phyloP scores from a whole-genome alignment of 2,888 invertebrate genomes.

The Cartodere bifasciata region DNA sequence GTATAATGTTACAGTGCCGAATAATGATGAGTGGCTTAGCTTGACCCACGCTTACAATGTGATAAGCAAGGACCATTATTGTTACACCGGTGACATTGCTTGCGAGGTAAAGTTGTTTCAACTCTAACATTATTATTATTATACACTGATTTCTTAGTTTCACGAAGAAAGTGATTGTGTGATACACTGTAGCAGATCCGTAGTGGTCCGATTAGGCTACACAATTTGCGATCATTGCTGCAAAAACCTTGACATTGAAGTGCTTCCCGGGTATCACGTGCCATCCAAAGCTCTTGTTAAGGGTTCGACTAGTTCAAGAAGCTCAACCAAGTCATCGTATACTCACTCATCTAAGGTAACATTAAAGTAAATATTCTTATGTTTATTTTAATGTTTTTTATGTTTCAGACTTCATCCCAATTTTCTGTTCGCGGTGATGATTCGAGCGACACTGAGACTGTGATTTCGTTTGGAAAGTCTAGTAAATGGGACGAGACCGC shows the following conservation, averaged over 20 bases:
- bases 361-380: no score
- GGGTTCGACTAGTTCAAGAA: not conserved
- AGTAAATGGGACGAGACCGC: not conserved
- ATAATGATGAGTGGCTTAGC: slow-evolving; percentile 16
- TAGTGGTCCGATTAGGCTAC: slow-evolving; percentile 34
- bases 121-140: not conserved
- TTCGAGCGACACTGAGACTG: slow-evolving; percentile 7
- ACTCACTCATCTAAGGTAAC: no score
- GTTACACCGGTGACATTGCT: slow-evolving; percentile 25
- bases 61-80: slow-evolving; percentile 32
- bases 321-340: no score
- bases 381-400: no score
- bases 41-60: slow-evolving; percentile 24
- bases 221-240: slow-evolving; percentile 37
- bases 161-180: slow-evolving; percentile 31
- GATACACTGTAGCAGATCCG: slow-evolving; percentile 33
- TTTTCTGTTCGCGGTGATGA: no score
- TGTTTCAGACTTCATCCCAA: no score
- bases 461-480: slow-evolving; percentile 1
- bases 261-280: slow-evolving; percentile 34
- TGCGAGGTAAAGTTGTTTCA: slow-evolving; percentile 32
- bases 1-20: slow-evolving; percentile 21
- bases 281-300: slow-evolving; percentile 22
- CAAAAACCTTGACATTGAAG: slow-evolving; percentile 30
- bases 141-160: slow-evolving; percentile 23